A percentile compares a stretch with the other conserved stretches of the same genome.
Evolutionary conservation across 2,888 invertebrate species (phyloP).

Genomic region (Osmoderma eremita): DNA sequence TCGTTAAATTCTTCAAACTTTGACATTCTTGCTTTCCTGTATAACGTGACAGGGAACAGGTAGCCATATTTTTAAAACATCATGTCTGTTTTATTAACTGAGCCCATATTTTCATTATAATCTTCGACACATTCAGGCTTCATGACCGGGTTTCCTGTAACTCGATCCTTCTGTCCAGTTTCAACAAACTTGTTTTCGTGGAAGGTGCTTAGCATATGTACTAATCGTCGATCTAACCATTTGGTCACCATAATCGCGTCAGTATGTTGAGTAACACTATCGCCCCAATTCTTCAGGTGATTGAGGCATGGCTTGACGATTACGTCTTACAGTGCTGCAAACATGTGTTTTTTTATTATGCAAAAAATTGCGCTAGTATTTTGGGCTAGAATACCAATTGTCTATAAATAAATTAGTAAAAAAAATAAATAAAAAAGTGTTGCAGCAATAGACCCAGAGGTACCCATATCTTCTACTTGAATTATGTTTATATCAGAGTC

Average conservation of each 20-base stretch:
- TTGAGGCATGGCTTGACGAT: not conserved
- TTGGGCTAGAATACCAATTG: slow-evolving; percentile 31
- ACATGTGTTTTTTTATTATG: slow-evolving; percentile 1
- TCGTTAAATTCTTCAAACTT: slow-evolving; percentile 13
- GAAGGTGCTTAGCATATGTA: not conserved
- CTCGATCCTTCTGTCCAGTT: slow-evolving; percentile 39
- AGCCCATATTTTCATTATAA: slow-evolving; percentile 55
- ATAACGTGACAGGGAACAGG: too few species aligned
- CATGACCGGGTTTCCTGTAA: slow-evolving; percentile 17
- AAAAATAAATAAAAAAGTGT: not conserved
- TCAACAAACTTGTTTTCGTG: not conserved
- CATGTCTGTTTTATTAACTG: slow-evolving; percentile 54
- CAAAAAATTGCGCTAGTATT: slow-evolving; percentile 13
- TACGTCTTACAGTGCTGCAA: not conserved
- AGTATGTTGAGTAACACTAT: not conserved
- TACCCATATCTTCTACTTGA: not conserved
- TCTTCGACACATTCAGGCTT: slow-evolving; percentile 50
- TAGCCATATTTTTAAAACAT: too few species aligned
- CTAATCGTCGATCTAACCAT: not conserved
- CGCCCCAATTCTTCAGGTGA: not conserved
- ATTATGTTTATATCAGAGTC: not conserved
- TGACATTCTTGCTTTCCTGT: not conserved
- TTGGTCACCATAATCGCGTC: not conserved
- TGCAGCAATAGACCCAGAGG: not conserved
- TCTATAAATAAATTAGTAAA: not conserved